These are phyloP conservation scores for Lacanobia wlatinum DNA, from an alignment of 2,888 invertebrate genomes.

Conservation along the genomic window DNA sequence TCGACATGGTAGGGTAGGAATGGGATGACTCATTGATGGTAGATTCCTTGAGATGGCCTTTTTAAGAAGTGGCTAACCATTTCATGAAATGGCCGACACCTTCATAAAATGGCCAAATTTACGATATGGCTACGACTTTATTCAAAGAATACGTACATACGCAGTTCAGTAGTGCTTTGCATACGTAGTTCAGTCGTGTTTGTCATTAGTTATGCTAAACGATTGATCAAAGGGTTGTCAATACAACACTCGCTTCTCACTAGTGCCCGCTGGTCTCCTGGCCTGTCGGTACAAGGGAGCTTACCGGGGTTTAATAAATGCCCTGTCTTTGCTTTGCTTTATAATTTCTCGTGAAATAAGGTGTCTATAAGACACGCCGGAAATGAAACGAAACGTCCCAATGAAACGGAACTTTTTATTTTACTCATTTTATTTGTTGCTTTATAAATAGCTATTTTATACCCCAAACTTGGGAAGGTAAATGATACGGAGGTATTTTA, in stretches of 20 bases:
- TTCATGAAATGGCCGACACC: too few relatives aligned
- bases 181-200: not conserved
- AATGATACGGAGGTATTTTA: slow-evolving; percentile 7
- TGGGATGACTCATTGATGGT: too few relatives aligned
- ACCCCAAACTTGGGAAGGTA: slow-evolving; percentile 29
- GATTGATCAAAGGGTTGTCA: not conserved
- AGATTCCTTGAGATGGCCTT: too few relatives aligned
- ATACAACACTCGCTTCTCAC: not conserved
- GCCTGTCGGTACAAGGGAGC: slow-evolving; percentile 65
- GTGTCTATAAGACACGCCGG: slow-evolving; percentile 76
- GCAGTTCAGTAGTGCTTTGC: too few relatives aligned
- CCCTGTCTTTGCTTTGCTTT: slow-evolving; percentile 81
- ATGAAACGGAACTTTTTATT: slow-evolving; percentile 56
- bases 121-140: too few relatives aligned
- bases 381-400: slow-evolving; percentile 74
- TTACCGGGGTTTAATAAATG: slow-evolving; percentile 80
- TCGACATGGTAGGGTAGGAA: too few relatives aligned
- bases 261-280: slow-evolving; percentile 56
- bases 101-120: too few relatives aligned
- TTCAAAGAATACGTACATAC: too few relatives aligned
- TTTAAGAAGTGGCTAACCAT: too few relatives aligned
- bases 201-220: not conserved
- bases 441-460: slow-evolving; percentile 64
- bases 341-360: slow-evolving; percentile 79
- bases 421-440: slow-evolving; percentile 61